A percentile compares a stretch with the other conserved stretches of the same genome.
Evolutionary conservation across 2,888 invertebrate genomes (phyloP).

Genomic region (Malacosoma neustria): DNA sequence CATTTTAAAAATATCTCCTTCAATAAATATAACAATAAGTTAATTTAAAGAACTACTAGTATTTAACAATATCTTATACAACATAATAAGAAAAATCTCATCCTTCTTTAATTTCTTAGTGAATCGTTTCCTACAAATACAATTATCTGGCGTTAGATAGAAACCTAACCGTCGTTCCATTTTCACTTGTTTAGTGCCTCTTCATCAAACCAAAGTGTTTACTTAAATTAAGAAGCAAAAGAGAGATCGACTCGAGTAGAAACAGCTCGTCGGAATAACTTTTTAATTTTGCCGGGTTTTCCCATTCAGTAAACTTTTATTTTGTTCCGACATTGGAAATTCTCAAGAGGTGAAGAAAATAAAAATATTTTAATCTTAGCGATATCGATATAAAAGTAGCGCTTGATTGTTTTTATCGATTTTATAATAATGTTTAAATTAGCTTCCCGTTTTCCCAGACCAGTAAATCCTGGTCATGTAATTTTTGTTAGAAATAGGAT

Average conservation of each 20-base stretch:
- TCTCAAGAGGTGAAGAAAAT: background rate
- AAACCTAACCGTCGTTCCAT: slow-evolving; percentile 35
- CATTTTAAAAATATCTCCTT: no score
- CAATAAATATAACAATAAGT: no score
- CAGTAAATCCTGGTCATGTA: no score
- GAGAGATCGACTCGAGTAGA: slow-evolving; percentile 33
- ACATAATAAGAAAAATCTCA: slow-evolving; percentile 11
- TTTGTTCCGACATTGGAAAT: background rate
- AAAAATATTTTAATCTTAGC: background rate
- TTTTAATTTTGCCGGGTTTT: slow-evolving; percentile 22
- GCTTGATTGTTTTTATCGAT: no score
- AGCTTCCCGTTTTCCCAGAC: no score
- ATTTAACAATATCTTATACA: no score
- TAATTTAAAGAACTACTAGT: no score
- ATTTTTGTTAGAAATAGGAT: no score
- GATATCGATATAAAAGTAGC: no score
- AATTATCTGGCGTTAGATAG: slow-evolving; percentile 41
- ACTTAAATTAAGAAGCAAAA: slow-evolving; percentile 53
- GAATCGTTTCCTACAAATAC: slow-evolving; percentile 33
- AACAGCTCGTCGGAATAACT: slow-evolving; percentile 19
- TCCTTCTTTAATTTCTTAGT: slow-evolving; percentile 19
- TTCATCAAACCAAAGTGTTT: slow-evolving; percentile 58
- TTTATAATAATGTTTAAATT: no score
- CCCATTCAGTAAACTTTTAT: background rate
- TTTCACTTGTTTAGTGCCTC: slow-evolving; percentile 48